A percentile compares a stretch with the other conserved stretches of the same genome.
Evolutionary conservation across 2,888 invertebrate genomes (phyloP).

Genomic region (Liodrosophila aerea): DNA sequence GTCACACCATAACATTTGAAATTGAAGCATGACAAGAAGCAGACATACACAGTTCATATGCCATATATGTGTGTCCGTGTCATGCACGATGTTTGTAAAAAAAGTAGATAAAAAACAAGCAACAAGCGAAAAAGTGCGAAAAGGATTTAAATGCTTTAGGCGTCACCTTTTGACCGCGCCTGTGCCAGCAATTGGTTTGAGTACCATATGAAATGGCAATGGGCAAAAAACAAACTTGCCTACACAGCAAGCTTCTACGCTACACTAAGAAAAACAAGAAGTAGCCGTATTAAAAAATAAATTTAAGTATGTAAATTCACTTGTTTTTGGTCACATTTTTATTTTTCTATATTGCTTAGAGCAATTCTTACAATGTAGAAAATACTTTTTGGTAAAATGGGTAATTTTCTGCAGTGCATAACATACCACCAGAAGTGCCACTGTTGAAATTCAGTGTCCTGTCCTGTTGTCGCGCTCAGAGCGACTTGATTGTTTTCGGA

Average conservation of each 20-base stretch:
- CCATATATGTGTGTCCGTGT: constrained; percentile 59
- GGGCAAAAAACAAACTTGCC: background rate
- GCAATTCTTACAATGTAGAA: background rate
- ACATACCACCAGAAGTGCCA: constrained; percentile 50
- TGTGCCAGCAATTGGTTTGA: constrained; percentile 1
- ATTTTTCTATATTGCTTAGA: too few relatives aligned
- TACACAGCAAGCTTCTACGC: too few relatives aligned
- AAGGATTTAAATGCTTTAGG: constrained; percentile 77
- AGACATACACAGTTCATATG: constrained; percentile 35
- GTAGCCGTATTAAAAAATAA: too few relatives aligned
- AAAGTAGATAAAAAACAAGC: constrained; percentile 46
- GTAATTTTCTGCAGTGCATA: background rate
- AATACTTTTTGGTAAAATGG: too few relatives aligned
- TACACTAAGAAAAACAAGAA: too few relatives aligned
- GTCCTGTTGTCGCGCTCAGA: constrained; percentile 39
- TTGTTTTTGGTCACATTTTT: too few relatives aligned
- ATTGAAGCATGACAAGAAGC: constrained; percentile 35
- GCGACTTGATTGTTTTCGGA: constrained; percentile 68
- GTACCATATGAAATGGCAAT: background rate
- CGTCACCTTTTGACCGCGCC: constrained; percentile 69
- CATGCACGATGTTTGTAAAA: constrained; percentile 41
- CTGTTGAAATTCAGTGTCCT: constrained; percentile 59
- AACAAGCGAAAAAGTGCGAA: constrained; percentile 74
- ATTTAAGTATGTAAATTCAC: too few relatives aligned
- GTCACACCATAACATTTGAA: constrained; percentile 16